A percentile compares a stretch with the other conserved stretches of the same genome.
phyloP scores from a whole-genome alignment of 2,113 vertebrate genomes.

The Solenodon paradoxus region DNA sequence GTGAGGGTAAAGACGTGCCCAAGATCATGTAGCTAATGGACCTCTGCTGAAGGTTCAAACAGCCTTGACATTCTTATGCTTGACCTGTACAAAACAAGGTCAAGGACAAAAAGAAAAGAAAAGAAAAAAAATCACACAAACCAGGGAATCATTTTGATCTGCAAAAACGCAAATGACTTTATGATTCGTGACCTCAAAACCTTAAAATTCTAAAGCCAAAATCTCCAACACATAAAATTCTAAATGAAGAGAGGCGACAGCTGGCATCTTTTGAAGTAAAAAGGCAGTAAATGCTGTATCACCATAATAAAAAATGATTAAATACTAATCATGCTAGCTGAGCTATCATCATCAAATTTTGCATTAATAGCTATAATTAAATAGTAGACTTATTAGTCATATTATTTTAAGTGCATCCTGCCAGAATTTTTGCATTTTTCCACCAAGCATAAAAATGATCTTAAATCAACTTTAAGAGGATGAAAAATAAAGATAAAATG shows the following conservation, averaged over 20 bases:
- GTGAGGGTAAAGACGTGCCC: constrained; percentile 13
- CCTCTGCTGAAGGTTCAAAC: neutral
- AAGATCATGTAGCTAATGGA: constrained; percentile 1
- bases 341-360: constrained; percentile 62
- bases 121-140: too few species aligned
- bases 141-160: neutral
- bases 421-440: constrained; percentile 53
- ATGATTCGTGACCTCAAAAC: neutral
- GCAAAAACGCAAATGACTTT: constrained; percentile 45
- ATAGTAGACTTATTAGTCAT: constrained; percentile 54
- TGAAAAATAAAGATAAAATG: constrained; percentile 35
- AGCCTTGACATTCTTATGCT: constrained; percentile 41
- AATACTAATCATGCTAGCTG: constrained; percentile 55
- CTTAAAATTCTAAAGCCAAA: constrained; percentile 42
- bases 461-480: neutral
- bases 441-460: constrained; percentile 62
- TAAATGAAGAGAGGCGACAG: constrained; percentile 45
- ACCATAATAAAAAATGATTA: constrained; percentile 69
- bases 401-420: constrained; percentile 38
- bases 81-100: constrained; percentile 41
- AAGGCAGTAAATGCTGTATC: neutral
- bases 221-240: constrained; percentile 61
- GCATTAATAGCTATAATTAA: constrained; percentile 72
- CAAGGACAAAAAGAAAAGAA: neutral
- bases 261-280: constrained; percentile 30